These are phyloP conservation scores for Agrotis clavis DNA, from an alignment of 2,888 invertebrate species.

Conservation along the genomic window DNA sequence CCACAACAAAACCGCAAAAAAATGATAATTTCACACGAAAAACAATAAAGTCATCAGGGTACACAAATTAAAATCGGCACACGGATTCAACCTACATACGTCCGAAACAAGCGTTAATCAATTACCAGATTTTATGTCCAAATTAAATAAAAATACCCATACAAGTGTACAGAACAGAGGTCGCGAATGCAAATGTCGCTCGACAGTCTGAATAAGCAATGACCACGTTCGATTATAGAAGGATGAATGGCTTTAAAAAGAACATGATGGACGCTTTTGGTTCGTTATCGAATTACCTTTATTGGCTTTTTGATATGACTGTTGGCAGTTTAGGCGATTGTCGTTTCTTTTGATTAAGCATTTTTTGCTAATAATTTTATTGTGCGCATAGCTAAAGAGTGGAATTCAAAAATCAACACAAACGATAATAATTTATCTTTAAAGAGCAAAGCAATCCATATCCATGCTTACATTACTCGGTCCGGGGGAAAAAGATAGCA, in stretches of 20 bases:
- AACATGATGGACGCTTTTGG: constrained; percentile 60
- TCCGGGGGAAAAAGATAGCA: constrained; percentile 5
- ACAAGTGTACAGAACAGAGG: constrained; percentile 42
- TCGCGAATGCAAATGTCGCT: constrained; percentile 65
- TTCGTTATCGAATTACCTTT: constrained; percentile 60
- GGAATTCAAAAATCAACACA: no score
- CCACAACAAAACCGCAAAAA: constrained; percentile 9
- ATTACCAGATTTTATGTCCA: constrained; percentile 59
- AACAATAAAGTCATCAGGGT: constrained; percentile 50
- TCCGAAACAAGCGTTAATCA: constrained; percentile 62
- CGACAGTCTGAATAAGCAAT: constrained; percentile 65
- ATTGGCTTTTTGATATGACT: constrained; percentile 57
- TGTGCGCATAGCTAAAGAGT: no score
- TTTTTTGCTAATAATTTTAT: background rate
- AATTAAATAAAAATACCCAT: constrained; percentile 64
- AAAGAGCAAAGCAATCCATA: background rate
- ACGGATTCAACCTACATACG: constrained; percentile 44
- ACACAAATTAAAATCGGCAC: constrained; percentile 40
- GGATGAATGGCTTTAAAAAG: constrained; percentile 63
- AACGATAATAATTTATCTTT: no score
- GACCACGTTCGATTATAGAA: constrained; percentile 62
- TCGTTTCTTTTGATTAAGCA: constrained; percentile 28
- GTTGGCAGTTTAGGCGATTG: constrained; percentile 38
- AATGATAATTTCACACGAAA: constrained; percentile 31
- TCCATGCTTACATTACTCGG: background rate